Base-by-base conservation (phyloP, 2,888 invertebrate genomes). In the Ypsolopha sequella region DNA sequence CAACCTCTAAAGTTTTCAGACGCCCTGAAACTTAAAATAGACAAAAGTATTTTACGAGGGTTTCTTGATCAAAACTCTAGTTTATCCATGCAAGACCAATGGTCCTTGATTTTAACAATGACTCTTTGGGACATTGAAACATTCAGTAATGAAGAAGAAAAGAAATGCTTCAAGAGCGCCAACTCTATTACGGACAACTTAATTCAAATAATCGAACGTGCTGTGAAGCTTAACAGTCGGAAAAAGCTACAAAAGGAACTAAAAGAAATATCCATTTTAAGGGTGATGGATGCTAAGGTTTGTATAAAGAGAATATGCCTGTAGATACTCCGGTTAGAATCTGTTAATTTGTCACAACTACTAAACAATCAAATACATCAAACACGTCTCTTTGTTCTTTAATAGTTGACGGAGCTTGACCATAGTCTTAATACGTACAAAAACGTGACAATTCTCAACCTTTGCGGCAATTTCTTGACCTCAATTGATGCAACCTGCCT, bases 361-460 rank as follows among this genome's bases (percentile, higher is more conserved):
- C 24, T 24, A 24, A 24, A 24, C 24, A 24, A 24, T 24, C 2
- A 24, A 24, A 24, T 24, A 24, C 24, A 24, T 3, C 2, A 24
- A 24, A 4, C 4, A 24, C 24, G 24, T 24, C 24, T 4, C 4
- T 24, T 24, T 24, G 24, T 24, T 24, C 4, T 24, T 4, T 24
- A 24, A 24, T 65, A 89, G 89, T 84, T 89, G 65, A 86, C 84
- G n/a, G 63, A 70, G 10, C 58, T 89, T 49, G 89, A 89, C 58
- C 50, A 59, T 10, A 63, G 62, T 38, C 55, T 89, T 45, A 52
- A 55, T 39, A 64, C 76, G 46, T 88, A 80, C 59, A 58, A 63
- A 45, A 73, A 80, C 35, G 59, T 90, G 2, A 61, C 77, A 41
- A 70, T 77, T 14, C 66, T 90, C 24, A 81, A 78, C 60, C 65